These are phyloP conservation scores for Trichonephila clavipes DNA, from an alignment of 1,140 invertebrate species.

Conservation along the genomic window DNA sequence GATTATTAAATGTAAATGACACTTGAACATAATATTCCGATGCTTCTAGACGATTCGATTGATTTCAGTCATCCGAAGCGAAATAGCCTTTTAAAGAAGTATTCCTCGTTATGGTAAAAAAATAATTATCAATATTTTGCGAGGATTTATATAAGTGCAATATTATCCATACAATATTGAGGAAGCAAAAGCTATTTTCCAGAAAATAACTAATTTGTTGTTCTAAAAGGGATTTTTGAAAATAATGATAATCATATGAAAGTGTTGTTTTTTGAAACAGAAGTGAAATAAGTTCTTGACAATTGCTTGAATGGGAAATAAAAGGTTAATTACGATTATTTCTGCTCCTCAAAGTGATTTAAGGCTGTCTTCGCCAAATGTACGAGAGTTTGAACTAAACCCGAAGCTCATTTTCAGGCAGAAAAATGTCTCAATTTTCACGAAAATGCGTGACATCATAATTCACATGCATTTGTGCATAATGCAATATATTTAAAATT, in stretches of 20 bases:
- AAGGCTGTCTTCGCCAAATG: too few relatives aligned
- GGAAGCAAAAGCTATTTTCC: not conserved
- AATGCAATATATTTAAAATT: too few relatives aligned
- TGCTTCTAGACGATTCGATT: not conserved
- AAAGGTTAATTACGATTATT: too few relatives aligned
- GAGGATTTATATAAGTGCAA: not conserved
- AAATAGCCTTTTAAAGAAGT: not conserved
- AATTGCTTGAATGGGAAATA: too few relatives aligned
- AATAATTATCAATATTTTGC: not conserved
- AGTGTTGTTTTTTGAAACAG: too few relatives aligned
- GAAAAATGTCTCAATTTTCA: too few relatives aligned
- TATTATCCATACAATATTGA: not conserved
- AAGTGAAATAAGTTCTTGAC: too few relatives aligned
- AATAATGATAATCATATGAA: not conserved
- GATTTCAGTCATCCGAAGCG: not conserved
- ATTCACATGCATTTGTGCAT: too few relatives aligned
- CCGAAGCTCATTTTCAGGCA: too few relatives aligned
- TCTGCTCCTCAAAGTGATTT: too few relatives aligned
- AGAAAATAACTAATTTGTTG: not conserved
- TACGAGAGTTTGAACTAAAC: too few relatives aligned
- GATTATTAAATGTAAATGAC: not conserved
- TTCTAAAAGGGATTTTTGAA: not conserved
- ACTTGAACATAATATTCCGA: not conserved
- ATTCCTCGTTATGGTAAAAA: not conserved
- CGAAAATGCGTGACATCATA: too few relatives aligned